These are phyloP conservation scores for Raja brachyura DNA, from an alignment of 2,113 vertebrate genomes.

Conservation along the genomic window DNA sequence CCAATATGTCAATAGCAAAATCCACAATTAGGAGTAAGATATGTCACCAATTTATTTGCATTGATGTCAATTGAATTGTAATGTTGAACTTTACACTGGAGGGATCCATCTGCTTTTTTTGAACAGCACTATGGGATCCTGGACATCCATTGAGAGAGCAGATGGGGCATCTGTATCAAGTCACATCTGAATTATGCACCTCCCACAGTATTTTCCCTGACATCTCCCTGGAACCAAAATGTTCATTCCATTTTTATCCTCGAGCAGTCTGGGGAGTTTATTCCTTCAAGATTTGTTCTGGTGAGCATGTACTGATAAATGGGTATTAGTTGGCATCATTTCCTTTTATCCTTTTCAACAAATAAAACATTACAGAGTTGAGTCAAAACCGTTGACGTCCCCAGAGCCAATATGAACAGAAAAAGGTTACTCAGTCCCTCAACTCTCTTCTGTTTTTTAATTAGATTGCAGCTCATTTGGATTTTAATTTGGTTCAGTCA, in stretches of 20 bases:
- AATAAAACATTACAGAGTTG: neutral
- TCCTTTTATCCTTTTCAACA: neutral
- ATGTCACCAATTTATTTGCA: too few relatives aligned
- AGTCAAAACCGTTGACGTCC: neutral
- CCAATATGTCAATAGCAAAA: too few relatives aligned
- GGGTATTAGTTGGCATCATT: neutral
- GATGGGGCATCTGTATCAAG: neutral
- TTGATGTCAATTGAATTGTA: neutral
- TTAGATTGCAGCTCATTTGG: too few relatives aligned
- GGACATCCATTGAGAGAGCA: neutral
- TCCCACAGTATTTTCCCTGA: neutral
- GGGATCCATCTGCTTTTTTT: neutral
- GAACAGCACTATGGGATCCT: neutral
- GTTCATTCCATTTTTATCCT: neutral
- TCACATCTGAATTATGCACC: neutral
- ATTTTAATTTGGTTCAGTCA: too few relatives aligned
- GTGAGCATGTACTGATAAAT: neutral
- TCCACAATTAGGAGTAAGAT: too few relatives aligned
- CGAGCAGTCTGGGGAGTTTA: neutral
- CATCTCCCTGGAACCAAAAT: neutral
- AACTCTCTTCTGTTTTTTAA: too few relatives aligned
- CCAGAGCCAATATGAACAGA: neutral
- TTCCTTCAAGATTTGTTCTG: neutral
- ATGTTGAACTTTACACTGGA: neutral
- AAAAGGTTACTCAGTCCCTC: neutral